Evolutionary conservation across 2,797 vertebrate species (phyloP), one percentile per base, ranked within the genome.

Genomic region (Distichodus sexfasciatus): DNA sequence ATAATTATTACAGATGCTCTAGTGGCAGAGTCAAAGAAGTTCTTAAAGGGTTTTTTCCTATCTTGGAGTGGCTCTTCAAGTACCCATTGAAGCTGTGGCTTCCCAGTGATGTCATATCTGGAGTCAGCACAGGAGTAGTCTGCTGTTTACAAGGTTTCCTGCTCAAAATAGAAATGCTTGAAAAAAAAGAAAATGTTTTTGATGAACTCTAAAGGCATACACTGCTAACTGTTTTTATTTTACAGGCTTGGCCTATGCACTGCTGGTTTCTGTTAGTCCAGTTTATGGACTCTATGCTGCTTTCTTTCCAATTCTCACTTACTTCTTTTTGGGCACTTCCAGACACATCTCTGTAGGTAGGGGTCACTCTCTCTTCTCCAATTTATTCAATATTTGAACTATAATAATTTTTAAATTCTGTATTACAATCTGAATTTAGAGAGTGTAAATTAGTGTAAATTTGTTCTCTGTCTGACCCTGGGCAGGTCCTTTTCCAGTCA

Each of bases 311-410:
- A 92, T 94, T 76, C 84, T 95, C 83, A 91, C 88, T 3, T 95
- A 94, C 75, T 94, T 94, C 80, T 84, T 94, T 73, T 81, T 94
- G 78, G 93, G 93, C 76, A 94, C 93, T 58, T 94, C 94, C 75
- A 91, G 85, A 71, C 93, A 95, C 84, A 90, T 94, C 83, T 92
- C 93, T 80, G 91, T 93, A 76, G 93, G 93, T 94, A 93, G 85
- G 79, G 43, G 46, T 21, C 19, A 36, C 7, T 23, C 17, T 59
- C 14, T n/a, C n/a, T n/a, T n/a, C n/a, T n/a, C n/a, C n/a, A n/a
- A n/a, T n/a, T n/a, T n/a, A n/a, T n/a, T n/a, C n/a, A n/a, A n/a
- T n/a, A n/a, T n/a, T n/a, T n/a, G n/a, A n/a, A n/a, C n/a, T n/a
- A n/a, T n/a, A n/a, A n/a, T n/a, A n/a, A n/a, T n/a, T n/a, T n/a